A percentile compares a stretch with the other conserved stretches of the same genome.
These are phyloP conservation scores for Benitochromis conjunctus DNA, from an alignment of 2,113 vertebrate genomes.

Conservation along the genomic window DNA sequence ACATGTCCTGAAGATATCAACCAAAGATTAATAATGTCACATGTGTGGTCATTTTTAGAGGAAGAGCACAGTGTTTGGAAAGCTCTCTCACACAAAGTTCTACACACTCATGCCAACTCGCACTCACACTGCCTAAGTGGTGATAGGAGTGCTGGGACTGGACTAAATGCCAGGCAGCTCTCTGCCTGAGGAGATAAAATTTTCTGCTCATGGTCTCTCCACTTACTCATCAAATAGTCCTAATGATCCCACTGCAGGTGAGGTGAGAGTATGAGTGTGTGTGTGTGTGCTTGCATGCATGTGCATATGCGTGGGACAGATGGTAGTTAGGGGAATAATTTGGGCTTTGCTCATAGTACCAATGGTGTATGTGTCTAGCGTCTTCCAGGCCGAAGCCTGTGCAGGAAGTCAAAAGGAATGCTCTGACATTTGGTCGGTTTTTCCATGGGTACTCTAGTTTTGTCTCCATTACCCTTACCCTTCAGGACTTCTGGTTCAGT, in stretches of 20 bases:
- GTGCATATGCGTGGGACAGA: not conserved
- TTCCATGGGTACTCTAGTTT: not conserved
- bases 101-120: not conserved
- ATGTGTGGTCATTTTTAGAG: not conserved
- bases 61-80: not conserved
- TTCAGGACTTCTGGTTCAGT: not conserved
- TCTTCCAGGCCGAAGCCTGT: not conserved
- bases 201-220: constrained; percentile 9
- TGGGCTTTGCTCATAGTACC: not conserved
- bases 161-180: constrained; percentile 25
- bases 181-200: constrained; percentile 30
- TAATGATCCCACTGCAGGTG: constrained; percentile 25
- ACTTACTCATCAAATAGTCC: constrained; percentile 51
- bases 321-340: not conserved
- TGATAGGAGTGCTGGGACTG: constrained; percentile 7
- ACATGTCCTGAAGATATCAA: not conserved
- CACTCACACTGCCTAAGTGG: not conserved
- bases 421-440: not conserved
- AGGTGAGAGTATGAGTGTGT: not conserved
- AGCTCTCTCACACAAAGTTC: not conserved
- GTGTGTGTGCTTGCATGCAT: not conserved
- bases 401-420: not conserved
- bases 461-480: not conserved
- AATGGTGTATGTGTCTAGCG: not conserved
- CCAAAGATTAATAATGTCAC: not conserved